Base-by-base conservation (phyloP, 2,113 vertebrate species). In the Poeciliopsis turrubarensis region DNA sequence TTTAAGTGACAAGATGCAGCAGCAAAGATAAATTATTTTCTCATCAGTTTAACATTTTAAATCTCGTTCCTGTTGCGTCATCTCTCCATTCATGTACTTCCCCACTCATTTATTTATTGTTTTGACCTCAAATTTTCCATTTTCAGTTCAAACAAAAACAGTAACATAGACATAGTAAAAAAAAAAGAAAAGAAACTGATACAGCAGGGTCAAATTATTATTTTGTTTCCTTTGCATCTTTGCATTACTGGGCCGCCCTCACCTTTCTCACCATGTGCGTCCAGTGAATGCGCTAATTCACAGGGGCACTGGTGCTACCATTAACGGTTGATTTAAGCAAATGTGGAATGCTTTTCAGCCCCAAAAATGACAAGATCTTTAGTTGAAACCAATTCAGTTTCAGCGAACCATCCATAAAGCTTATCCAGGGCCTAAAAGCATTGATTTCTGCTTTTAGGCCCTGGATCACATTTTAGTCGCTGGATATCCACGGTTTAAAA, bases 101-200 rank as follows among this genome's bases (percentile, higher is more conserved):
- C 81, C 90, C 84, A 81, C 92, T 91, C 72, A 92, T 92, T 92
- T 86, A 94, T 93, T 90, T 92, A 93, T 93, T 83, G 91, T 70
- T 90, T 93, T 89, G 91, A 93, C 89, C 86, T 89, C 79, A 76
- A 66, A 77, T 80, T 87, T 80, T 86, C 61, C 60, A 68, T 86
- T 89, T 87, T 81, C 75, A 91, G 37, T 90, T 91, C 26, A 90
- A 92, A 94, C 81, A 89, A 90, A 90, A 93, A 93, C 88, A 75
- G 74, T 86, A 87, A 88, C 85, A 88, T 80, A 86, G 71, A 90
- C 75, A 91, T 86, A 76, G 26, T 72, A 25, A 66, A 87, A 78
- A 87, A 73, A 66, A 15, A 57, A 37, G 10, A 39, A 60, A 60
- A 54, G 70, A 80, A 77, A 86, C 67, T 80, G 75, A 83, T 82